A percentile compares a stretch with the other conserved stretches of the same genome.
Evolutionary conservation across 2,113 vertebrate species (phyloP).

Genomic region (Xyliphius kryptos): DNA sequence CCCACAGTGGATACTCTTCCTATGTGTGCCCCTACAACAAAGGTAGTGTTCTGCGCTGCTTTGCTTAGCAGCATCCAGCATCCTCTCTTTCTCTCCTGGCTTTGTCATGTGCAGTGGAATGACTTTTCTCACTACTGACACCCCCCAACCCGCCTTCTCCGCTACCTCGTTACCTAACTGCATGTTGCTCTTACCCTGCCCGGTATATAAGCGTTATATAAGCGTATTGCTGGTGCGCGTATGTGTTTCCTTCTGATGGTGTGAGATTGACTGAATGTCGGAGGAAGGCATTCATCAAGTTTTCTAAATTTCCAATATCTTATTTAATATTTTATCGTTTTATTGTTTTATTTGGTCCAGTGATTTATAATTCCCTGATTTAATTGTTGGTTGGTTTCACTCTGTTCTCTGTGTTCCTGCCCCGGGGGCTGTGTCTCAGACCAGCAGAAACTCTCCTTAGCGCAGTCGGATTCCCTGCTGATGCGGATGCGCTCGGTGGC

Average conservation of each 20-base stretch:
- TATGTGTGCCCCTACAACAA: constrained; percentile 56
- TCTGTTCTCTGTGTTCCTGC: no score
- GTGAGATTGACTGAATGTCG: no score
- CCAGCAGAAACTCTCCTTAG: constrained; percentile 73
- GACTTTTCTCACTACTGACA: constrained; percentile 8
- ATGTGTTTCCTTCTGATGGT: no score
- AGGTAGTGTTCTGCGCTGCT: constrained; percentile 57
- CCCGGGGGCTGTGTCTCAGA: constrained; percentile 54
- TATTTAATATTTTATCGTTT: not conserved
- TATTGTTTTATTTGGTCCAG: not conserved
- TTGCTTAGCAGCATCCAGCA: constrained; percentile 43
- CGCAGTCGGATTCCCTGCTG: constrained; percentile 82
- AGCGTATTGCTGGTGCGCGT: constrained; percentile 54
- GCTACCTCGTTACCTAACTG: constrained; percentile 9
- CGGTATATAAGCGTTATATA: constrained; percentile 48
- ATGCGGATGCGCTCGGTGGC: constrained; percentile 88
- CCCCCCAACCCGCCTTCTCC: not conserved
- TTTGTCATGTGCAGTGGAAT: constrained; percentile 48
- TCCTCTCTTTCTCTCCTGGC: constrained; percentile 26
- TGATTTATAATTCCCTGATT: no score
- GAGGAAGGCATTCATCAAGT: constrained; percentile 4
- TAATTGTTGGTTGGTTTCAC: not conserved
- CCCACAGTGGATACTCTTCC: constrained; percentile 56
- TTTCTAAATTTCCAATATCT: not conserved
- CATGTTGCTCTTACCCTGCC: constrained; percentile 60